Evolutionary conservation across 2,888 invertebrate species (phyloP).

Genomic region (Troides aeacus): DNA sequence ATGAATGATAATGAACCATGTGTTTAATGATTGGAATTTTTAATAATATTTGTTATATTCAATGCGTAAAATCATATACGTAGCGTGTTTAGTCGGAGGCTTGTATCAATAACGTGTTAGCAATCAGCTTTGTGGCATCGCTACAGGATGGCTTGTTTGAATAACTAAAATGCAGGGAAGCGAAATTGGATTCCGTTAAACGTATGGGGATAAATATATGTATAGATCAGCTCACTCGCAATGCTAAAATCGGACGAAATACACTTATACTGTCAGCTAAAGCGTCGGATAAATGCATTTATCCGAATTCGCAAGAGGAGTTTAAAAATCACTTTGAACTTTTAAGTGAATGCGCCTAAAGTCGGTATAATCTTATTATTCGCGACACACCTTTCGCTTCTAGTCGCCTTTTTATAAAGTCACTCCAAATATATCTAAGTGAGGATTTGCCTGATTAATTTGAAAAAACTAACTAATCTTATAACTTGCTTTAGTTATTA

Average conservation of each 20-base stretch:
- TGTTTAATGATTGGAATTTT: not conserved
- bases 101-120: slow-evolving; percentile 31
- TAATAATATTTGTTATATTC: slow-evolving; percentile 16
- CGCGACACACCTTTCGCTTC: slow-evolving; percentile 13
- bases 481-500: not conserved
- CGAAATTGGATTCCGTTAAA: slow-evolving; percentile 30
- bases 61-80: slow-evolving; percentile 18
- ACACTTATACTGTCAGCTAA: slow-evolving; percentile 22
- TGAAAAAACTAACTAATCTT: not conserved
- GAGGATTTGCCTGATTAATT: not conserved
- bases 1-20: not conserved
- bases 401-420: not conserved
- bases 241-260: slow-evolving; percentile 20
- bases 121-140: slow-evolving; percentile 31
- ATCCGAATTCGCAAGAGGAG: slow-evolving; percentile 20
- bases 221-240: slow-evolving; percentile 11
- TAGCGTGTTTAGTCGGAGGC: slow-evolving; percentile 22
- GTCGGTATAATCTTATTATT: slow-evolving; percentile 22
- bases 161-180: slow-evolving; percentile 30
- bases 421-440: not conserved
- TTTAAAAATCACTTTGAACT: slow-evolving; percentile 21
- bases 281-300: slow-evolving; percentile 21
- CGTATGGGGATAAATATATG: slow-evolving; percentile 21
- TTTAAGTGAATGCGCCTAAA: slow-evolving; percentile 20
- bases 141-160: slow-evolving; percentile 29